Conservation (phyloP, 2,888 invertebrate genomes). For the Isoperla grammatica region DNA sequence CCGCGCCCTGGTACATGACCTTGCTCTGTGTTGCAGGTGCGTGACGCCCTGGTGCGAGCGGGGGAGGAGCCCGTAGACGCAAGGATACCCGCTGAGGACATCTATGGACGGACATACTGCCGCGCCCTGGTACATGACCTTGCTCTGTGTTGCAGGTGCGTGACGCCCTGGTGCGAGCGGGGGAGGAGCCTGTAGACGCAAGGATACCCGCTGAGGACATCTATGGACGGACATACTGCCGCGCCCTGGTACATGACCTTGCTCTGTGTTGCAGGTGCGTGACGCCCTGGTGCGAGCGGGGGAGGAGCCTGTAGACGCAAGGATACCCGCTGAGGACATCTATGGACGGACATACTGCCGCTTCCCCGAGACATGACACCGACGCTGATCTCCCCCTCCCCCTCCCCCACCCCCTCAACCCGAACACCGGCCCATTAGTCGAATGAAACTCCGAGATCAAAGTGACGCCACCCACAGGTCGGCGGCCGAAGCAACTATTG, state of each 20-base stretch:
- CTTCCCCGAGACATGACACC: slow-evolving; percentile 35
- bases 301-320: slow-evolving; percentile 52
- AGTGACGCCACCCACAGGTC: no score
- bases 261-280: slow-evolving; percentile 45
- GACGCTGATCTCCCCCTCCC: neutral
- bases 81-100: slow-evolving; percentile 53
- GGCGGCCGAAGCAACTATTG: no score
- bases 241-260: neutral
- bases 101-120: slow-evolving; percentile 47
- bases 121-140: neutral
- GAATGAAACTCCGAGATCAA: no score
- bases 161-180: slow-evolving; percentile 51
- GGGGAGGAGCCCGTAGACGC: slow-evolving; percentile 54
- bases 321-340: slow-evolving; percentile 53
- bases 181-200: slow-evolving; percentile 53
- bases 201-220: slow-evolving; percentile 54
- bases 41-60: slow-evolving; percentile 52
- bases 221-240: slow-evolving; percentile 41
- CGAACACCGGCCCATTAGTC: no score
- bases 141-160: slow-evolving; percentile 45
- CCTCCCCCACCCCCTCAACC: no score
- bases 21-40: slow-evolving; percentile 50
- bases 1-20: slow-evolving; percentile 44
- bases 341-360: slow-evolving; percentile 54
- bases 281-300: slow-evolving; percentile 53